Evolutionary conservation across 2,797 vertebrate species (phyloP).

Genomic region (Smutsia temminckii): DNA sequence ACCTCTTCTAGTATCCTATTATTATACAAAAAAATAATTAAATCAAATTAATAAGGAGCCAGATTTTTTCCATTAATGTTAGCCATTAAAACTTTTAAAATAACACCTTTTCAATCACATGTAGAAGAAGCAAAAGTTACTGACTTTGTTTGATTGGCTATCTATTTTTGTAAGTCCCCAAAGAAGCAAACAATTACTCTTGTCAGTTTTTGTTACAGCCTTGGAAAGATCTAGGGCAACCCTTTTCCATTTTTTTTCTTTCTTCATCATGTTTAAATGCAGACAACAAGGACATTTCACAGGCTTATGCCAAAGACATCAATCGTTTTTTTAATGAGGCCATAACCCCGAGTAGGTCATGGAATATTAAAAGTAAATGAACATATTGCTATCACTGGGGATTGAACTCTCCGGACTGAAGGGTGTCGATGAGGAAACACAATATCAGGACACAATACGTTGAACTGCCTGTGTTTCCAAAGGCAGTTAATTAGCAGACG

Average conservation of each 20-base stretch:
- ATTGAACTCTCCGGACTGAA: slow-evolving; percentile 53
- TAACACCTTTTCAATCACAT: slow-evolving; percentile 46
- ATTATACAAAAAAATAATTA: slow-evolving; percentile 49
- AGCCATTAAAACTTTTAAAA: slow-evolving; percentile 64
- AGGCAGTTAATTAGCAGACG: slow-evolving; percentile 68
- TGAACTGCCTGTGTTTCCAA: slow-evolving; percentile 58
- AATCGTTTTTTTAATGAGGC: slow-evolving; percentile 78
- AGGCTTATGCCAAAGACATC: slow-evolving; percentile 66
- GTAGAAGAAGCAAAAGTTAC: slow-evolving; percentile 64
- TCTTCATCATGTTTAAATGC: slow-evolving; percentile 69
- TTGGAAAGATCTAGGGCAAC: slow-evolving; percentile 71
- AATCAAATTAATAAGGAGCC: slow-evolving; percentile 58
- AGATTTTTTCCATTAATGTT: slow-evolving; percentile 49
- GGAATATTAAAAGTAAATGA: slow-evolving; percentile 81
- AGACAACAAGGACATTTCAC: slow-evolving; percentile 71
- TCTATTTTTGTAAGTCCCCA: slow-evolving; percentile 74
- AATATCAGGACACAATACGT: slow-evolving; percentile 53
- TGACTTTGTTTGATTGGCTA: slow-evolving; percentile 71
- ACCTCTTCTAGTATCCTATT: neutral
- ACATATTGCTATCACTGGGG: slow-evolving; percentile 71
- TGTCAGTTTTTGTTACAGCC: slow-evolving; percentile 76
- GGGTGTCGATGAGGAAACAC: slow-evolving; percentile 73
- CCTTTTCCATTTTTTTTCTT: slow-evolving; percentile 44
- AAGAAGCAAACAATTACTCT: slow-evolving; percentile 78
- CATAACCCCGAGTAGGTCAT: slow-evolving; percentile 74